These are phyloP conservation scores for Chrysomallon squamiferum DNA, from an alignment of 1,140 invertebrate genomes.

Conservation along the genomic window DNA sequence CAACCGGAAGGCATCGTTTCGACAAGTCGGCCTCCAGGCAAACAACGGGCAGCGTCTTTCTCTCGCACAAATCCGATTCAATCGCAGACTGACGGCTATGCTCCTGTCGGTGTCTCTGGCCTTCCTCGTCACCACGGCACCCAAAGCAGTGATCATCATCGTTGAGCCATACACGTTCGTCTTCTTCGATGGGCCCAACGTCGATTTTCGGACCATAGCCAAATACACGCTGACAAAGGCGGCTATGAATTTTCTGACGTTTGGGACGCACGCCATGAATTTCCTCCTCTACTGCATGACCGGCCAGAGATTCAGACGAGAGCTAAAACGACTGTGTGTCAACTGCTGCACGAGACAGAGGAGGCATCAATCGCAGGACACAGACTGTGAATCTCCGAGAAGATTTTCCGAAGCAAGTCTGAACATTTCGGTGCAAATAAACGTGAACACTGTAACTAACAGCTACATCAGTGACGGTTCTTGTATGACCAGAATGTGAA, in stretches of 20 bases:
- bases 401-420: no score
- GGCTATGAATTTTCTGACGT: constrained; percentile 36
- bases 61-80: constrained; percentile 10
- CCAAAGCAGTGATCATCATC: constrained; percentile 35
- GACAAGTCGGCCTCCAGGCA: constrained; percentile 18
- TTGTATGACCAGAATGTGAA: no score
- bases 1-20: constrained; percentile 26
- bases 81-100: constrained; percentile 38
- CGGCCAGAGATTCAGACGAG: constrained; percentile 45
- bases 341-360: not conserved
- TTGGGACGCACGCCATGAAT: constrained; percentile 53
- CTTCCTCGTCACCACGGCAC: constrained; percentile 41
- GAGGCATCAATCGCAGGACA: no score
- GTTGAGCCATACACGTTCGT: constrained; percentile 30
- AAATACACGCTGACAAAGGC: constrained; percentile 29
- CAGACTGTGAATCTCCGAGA: no score
- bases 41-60: not conserved
- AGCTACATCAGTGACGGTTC: no score
- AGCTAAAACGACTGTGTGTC: constrained; percentile 41
- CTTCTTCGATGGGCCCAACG: constrained; percentile 18
- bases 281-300: constrained; percentile 53
- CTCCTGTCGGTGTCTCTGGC: constrained; percentile 39
- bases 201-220: constrained; percentile 28
- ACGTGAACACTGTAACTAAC: no score
- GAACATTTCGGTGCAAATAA: no score